These are phyloP conservation scores for Sarotherodon lohbergeri DNA, from an alignment of 2,113 vertebrate genomes.

Conservation along the genomic window DNA sequence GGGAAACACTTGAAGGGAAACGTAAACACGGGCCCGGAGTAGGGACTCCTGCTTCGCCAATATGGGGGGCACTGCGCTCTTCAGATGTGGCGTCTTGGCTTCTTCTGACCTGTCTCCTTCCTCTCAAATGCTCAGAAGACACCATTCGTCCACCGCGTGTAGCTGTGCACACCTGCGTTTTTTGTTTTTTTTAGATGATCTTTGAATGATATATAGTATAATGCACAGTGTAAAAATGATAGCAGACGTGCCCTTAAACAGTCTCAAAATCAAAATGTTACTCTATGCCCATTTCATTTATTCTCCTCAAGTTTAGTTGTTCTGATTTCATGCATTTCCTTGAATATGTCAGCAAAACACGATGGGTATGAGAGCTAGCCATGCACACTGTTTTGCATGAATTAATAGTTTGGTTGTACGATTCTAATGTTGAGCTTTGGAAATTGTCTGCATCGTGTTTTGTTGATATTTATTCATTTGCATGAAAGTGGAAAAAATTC, in stretches of 20 bases:
- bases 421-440: neutral
- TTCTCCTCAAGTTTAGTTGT: neutral
- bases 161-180: neutral
- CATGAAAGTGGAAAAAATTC: neutral
- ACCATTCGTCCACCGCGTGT: neutral
- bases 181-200: neutral
- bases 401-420: neutral
- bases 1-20: conserved; percentile 63
- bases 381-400: accelerated
- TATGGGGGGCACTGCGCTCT: neutral
- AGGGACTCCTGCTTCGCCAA: conserved; percentile 26
- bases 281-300: neutral
- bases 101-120: neutral
- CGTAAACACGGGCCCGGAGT: conserved; percentile 54
- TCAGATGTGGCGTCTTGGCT: conserved; percentile 37
- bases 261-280: neutral
- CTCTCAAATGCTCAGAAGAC: conserved; percentile 63
- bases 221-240: neutral
- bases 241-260: neutral
- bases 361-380: neutral
- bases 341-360: neutral
- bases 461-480: neutral
- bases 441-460: neutral
- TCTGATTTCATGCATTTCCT: neutral
- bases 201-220: neutral